Conservation (phyloP, 2,888 invertebrate genomes). For the Drosophila differens region DNA sequence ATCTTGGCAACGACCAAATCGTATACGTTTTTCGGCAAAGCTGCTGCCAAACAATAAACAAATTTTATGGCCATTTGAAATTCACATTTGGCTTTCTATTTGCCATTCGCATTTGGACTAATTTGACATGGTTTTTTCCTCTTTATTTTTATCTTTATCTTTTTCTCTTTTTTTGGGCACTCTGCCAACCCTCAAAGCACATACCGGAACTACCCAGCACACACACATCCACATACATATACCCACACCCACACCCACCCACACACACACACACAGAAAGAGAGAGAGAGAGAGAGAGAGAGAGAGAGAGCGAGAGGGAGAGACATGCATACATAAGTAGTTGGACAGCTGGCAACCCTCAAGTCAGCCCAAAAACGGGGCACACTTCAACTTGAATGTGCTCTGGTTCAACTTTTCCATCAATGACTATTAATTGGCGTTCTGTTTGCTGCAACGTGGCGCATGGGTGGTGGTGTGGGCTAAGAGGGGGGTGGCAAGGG, state of each 20-base stretch:
- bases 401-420: constrained; percentile 67
- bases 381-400: constrained; percentile 61
- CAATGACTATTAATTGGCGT: constrained; percentile 77
- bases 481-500: background rate
- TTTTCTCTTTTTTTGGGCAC: constrained; percentile 22
- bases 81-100: constrained; percentile 51
- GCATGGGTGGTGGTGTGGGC: no score
- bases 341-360: constrained; percentile 60
- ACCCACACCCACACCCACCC: background rate
- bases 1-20: constrained; percentile 1
- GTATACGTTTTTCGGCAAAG: background rate
- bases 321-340: constrained; percentile 4
- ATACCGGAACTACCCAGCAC: constrained; percentile 18
- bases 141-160: constrained; percentile 25
- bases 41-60: constrained; percentile 49
- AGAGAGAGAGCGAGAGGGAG: background rate
- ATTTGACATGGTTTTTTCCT: constrained; percentile 57
- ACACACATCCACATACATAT: constrained; percentile 9
- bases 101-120: constrained; percentile 60
- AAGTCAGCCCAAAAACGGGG: constrained; percentile 37
- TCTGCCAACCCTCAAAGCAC: constrained; percentile 57
- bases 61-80: constrained; percentile 65
- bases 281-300: background rate
- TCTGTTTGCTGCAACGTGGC: constrained; percentile 37
- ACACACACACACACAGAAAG: background rate